These are phyloP conservation scores for Tetragonula carbonaria DNA, from an alignment of 2,888 invertebrate species.

Conservation along the genomic window DNA sequence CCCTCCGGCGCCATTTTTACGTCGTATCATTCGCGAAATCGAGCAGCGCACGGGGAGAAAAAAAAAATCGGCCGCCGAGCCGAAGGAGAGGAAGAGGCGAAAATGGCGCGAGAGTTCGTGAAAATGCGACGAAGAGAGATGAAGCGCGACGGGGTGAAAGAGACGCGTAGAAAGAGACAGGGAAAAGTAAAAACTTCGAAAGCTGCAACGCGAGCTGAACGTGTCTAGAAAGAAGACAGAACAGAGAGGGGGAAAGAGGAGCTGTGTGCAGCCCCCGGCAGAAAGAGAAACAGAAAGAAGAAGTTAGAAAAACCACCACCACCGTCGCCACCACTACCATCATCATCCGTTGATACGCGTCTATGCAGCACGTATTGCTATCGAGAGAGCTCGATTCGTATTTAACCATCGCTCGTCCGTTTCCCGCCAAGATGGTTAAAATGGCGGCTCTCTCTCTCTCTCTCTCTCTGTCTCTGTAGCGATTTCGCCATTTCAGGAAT, in stretches of 20 bases:
- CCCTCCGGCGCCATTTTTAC: slow-evolving; percentile 31
- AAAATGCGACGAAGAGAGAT: background rate
- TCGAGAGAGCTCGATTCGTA: slow-evolving; percentile 48
- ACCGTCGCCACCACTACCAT: background rate
- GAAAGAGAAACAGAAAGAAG: slow-evolving; percentile 43
- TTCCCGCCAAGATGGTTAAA: slow-evolving; percentile 44
- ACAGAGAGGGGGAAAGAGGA: slow-evolving; percentile 10
- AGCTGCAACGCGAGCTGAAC: slow-evolving; percentile 55
- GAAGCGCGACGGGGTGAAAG: background rate
- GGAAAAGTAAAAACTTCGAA: slow-evolving; percentile 48
- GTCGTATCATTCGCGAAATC: slow-evolving; percentile 36
- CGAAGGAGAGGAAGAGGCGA: background rate
- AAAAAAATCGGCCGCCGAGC: background rate
- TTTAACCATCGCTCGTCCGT: slow-evolving; percentile 25
- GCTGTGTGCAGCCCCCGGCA: slow-evolving; percentile 9
- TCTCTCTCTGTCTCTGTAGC: background rate
- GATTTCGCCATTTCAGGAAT: slow-evolving; percentile 30
- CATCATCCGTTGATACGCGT: slow-evolving; percentile 12
- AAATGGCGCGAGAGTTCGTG: background rate
- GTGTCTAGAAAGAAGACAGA: slow-evolving; percentile 54
- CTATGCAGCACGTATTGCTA: slow-evolving; percentile 23
- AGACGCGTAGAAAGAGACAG: background rate
- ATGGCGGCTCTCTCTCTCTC: slow-evolving; percentile 3
- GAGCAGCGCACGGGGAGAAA: background rate
- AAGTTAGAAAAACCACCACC: slow-evolving; percentile 38